Evolutionary conservation across 2,888 invertebrate genomes (phyloP).

Genomic region (Phyllotreta cruciferae): DNA sequence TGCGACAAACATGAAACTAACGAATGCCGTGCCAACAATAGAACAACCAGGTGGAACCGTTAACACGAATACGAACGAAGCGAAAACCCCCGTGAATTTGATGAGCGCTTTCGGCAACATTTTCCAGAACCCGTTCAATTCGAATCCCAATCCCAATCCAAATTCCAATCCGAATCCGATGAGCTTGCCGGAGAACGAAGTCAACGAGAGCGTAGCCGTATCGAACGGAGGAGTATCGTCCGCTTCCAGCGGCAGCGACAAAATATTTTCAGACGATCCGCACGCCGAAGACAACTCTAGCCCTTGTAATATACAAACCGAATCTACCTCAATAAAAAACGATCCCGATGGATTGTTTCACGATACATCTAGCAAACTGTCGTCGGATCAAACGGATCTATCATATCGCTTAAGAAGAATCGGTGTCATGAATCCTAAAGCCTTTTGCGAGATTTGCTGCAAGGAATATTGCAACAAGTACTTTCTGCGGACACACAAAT

Average conservation of each 20-base stretch:
- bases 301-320: conserved; percentile 55
- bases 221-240: conserved; percentile 51
- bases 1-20: conserved; percentile 54
- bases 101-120: conserved; percentile 68
- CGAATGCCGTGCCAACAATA: conserved; percentile 55
- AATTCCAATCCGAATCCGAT: conserved; percentile 70
- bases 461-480: conserved; percentile 94
- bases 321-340: conserved; percentile 56
- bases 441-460: conserved; percentile 93
- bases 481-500: conserved; percentile 89
- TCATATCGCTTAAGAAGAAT: conserved; percentile 78
- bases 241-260: conserved; percentile 52
- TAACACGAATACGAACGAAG: conserved; percentile 51
- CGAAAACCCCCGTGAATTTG: conserved; percentile 44
- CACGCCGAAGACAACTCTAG: conserved; percentile 54
- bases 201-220: conserved; percentile 48
- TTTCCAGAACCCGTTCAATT: conserved; percentile 72
- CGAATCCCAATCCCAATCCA: no score
- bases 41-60: conserved; percentile 40
- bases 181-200: conserved; percentile 49
- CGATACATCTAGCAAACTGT: conserved; percentile 56
- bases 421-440: conserved; percentile 84
- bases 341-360: conserved; percentile 53
- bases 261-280: conserved; percentile 49
- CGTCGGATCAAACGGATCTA: conserved; percentile 64